Percentiles rank a stretch among this genome's conserved stretches.
Conservation (phyloP, 1,140 invertebrate species). For the Bradysia coprophila region DNA sequence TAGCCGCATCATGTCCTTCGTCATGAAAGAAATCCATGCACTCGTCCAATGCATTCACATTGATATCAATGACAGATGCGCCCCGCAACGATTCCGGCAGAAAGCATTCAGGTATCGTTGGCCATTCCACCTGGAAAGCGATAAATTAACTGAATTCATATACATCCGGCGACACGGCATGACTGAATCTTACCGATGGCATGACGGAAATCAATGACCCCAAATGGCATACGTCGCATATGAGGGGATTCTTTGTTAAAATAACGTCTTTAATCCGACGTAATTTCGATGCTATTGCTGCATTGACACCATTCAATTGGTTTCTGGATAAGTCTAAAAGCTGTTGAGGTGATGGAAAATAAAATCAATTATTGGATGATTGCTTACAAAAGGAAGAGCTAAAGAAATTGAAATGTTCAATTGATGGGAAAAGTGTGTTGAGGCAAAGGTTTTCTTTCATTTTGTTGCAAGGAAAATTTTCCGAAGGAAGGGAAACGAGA, state of each 20-base stretch:
- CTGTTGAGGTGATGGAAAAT: slow-evolving; percentile 10
- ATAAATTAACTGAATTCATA: slow-evolving; percentile 1
- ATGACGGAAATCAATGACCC: slow-evolving; percentile 23
- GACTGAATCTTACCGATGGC: slow-evolving; percentile 9
- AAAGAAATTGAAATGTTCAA: too few relatives aligned
- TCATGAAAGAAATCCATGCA: slow-evolving; percentile 21
- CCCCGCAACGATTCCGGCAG: slow-evolving; percentile 19
- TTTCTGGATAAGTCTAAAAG: slow-evolving; percentile 39
- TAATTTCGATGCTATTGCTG: slow-evolving; percentile 25
- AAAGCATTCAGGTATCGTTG: slow-evolving; percentile 22
- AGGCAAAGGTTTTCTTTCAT: too few relatives aligned
- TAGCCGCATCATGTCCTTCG: slow-evolving; percentile 23
- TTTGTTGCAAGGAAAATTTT: too few relatives aligned
- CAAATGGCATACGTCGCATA: slow-evolving; percentile 42
- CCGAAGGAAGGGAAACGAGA: too few relatives aligned
- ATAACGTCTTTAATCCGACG: slow-evolving; percentile 26
- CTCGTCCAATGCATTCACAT: slow-evolving; percentile 15
- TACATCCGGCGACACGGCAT: not conserved
- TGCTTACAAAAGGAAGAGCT: too few relatives aligned
- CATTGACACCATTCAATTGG: slow-evolving; percentile 33
- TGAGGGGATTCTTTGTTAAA: slow-evolving; percentile 40
- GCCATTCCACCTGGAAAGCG: slow-evolving; percentile 11
- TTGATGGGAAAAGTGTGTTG: too few relatives aligned
- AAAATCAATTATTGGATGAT: too few relatives aligned
- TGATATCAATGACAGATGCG: slow-evolving; percentile 21